phyloP scores from a whole-genome alignment of 2,797 vertebrate genomes.

The Catamblyrhynchus diadema region DNA sequence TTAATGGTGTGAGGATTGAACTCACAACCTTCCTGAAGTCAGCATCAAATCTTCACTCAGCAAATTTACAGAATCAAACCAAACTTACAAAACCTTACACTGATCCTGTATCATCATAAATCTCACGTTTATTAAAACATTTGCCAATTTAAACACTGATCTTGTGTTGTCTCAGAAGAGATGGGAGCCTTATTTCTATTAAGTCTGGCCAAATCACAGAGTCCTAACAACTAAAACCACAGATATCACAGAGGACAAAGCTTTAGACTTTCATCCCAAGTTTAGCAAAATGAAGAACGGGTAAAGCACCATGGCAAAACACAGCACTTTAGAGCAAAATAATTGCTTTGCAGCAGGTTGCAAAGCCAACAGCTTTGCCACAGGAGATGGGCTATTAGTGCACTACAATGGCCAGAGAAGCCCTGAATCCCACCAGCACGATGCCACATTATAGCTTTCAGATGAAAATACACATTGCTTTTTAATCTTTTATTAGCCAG shows the following conservation, averaged over 20 bases:
- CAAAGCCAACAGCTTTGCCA: not conserved
- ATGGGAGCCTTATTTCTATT: not conserved
- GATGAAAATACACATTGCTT: not conserved
- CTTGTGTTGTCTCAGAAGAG: not conserved
- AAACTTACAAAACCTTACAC: not conserved
- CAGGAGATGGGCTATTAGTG: not conserved
- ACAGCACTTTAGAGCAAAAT: not conserved
- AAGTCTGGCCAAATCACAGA: not conserved
- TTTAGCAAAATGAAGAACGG: not conserved
- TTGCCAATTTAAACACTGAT: not conserved
- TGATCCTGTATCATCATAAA: not conserved
- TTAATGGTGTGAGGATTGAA: not conserved
- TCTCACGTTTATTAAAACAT: not conserved
- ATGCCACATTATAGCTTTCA: not conserved
- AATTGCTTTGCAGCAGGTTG: not conserved
- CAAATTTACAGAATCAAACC: not conserved
- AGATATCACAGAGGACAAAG: not conserved
- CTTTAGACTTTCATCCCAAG: not conserved
- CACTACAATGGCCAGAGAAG: not conserved
- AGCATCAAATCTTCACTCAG: fast-evolving
- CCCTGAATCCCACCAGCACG: not conserved
- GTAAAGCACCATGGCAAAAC: not conserved
- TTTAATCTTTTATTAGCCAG: slow-evolving; percentile 44
- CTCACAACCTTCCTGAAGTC: not conserved
- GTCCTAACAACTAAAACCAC: not conserved